phyloP scores from a whole-genome alignment of 2,113 vertebrate species.

The Thunnus thynnus region DNA sequence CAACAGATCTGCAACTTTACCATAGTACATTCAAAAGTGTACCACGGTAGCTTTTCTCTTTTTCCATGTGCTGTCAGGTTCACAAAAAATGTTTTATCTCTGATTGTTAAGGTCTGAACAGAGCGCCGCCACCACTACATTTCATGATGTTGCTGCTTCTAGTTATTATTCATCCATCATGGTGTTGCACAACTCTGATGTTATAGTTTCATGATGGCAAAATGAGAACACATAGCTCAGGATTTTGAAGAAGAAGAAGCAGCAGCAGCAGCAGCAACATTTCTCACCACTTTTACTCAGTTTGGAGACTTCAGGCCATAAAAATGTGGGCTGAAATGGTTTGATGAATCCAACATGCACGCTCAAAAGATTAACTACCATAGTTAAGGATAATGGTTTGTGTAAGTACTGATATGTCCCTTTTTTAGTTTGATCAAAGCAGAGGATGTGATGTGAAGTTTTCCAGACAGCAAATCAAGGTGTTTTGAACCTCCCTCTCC shows the following conservation, averaged over 20 bases:
- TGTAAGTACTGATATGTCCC: too few species aligned
- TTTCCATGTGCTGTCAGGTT: too few species aligned
- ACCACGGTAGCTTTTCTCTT: too few species aligned
- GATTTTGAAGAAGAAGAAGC: not conserved
- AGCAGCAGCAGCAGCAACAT: too few species aligned
- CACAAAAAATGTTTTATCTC: too few species aligned
- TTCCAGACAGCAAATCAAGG: too few species aligned
- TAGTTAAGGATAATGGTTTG: not conserved
- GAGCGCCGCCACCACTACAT: too few species aligned
- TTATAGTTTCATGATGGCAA: not conserved
- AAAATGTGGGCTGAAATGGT: constrained; percentile 2
- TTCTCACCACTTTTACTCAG: not conserved
- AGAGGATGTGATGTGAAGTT: too few species aligned
- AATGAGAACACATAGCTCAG: constrained; percentile 4
- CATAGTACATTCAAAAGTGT: too few species aligned
- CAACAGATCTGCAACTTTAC: not conserved
- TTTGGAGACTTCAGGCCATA: constrained; percentile 2
- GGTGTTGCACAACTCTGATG: not conserved
- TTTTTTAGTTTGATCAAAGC: too few species aligned
- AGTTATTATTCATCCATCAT: not conserved
- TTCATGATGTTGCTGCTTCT: too few species aligned
- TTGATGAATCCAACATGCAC: constrained; percentile 13
- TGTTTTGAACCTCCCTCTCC: not conserved
- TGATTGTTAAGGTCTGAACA: too few species aligned
- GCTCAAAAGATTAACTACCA: not conserved